Evolutionary conservation across 1,140 invertebrate species (phyloP), one percentile per base, ranked within the genome.

Genomic region (Camponotus pennsylvanicus): DNA sequence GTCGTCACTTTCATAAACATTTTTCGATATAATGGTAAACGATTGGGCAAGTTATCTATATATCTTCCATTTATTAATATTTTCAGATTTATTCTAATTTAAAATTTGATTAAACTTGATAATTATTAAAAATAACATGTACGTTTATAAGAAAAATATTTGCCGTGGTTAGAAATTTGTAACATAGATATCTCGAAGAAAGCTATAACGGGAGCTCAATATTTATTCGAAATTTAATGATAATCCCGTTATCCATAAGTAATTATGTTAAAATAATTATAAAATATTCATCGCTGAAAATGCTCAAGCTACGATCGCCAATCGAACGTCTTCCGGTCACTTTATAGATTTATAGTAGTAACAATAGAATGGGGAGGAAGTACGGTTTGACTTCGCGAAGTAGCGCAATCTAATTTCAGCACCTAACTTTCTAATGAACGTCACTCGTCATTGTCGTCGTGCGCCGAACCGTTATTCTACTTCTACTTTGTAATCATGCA

Each of bases 401-500:
- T 75, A 67, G 79, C 79, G 79, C 79, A 83, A 75, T 83, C 79
- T 82, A 82, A 82, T 82, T 82, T 83, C 69, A 75, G 40, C 79
- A 61, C 27, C 69, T 75, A 83, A 83, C 79, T 83, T 83, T 83
- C 79, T 83, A 83, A 83, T 75, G 69, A 83, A 83, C 79, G 69
- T 83, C 69, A 83, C 79, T 61, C 79, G 69, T 83, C 79, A 82
- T 83, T 61, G 79, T 75, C 79, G 55, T 83, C 64, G 57, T 57
- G 32, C 69, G 69, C 79, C 55, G 11, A 83, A 83, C 79, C 79
- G 79, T 83, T 83, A 83, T 83, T 75, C 79, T 75, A 59, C 79
- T 83, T 83, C 79, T 61, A 83, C 79, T 83, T 83, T 75, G 79
- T 83, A 75, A 83, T 73, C 79, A 83, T 83, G 69, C 55, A 75